These are phyloP conservation scores for Glaucomys volans DNA, from an alignment of 2,113 vertebrate species.

Conservation along the genomic window DNA sequence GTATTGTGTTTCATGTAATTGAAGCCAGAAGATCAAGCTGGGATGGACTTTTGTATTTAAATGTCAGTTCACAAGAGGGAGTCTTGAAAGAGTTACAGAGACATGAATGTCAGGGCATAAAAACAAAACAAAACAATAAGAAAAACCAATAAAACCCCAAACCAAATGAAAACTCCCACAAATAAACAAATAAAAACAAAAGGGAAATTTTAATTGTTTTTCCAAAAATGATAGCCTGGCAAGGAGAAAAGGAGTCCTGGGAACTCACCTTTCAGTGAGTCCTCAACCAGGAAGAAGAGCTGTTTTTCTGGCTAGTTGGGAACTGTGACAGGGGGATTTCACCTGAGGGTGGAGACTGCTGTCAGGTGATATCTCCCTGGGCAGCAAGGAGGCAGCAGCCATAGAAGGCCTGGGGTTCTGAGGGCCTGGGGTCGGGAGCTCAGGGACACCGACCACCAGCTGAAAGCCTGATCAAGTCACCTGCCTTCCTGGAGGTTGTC, in stretches of 20 bases:
- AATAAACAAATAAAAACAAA: not conserved
- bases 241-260: not conserved
- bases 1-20: slow-evolving; percentile 10
- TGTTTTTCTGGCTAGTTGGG: not conserved
- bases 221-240: not conserved
- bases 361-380: not conserved
- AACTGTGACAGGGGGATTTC: not conserved
- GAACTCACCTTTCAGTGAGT: not conserved
- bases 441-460: not conserved
- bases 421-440: not conserved
- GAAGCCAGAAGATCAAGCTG: not conserved
- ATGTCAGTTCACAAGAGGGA: slow-evolving; percentile 19
- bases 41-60: slow-evolving; percentile 20
- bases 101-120: not conserved
- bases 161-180: not conserved
- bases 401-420: not conserved
- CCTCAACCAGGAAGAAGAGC: not conserved
- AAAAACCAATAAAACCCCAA: not conserved
- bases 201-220: not conserved
- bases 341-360: not conserved
- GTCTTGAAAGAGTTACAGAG: not conserved
- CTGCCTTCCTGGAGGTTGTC: not conserved
- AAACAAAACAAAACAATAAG: not conserved
- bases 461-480: not conserved
- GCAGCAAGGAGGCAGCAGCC: not conserved